Percentiles rank a stretch among this genome's conserved stretches.
Evolutionary conservation across 2,113 vertebrate species (phyloP).

Genomic region (Nettapus auritus): DNA sequence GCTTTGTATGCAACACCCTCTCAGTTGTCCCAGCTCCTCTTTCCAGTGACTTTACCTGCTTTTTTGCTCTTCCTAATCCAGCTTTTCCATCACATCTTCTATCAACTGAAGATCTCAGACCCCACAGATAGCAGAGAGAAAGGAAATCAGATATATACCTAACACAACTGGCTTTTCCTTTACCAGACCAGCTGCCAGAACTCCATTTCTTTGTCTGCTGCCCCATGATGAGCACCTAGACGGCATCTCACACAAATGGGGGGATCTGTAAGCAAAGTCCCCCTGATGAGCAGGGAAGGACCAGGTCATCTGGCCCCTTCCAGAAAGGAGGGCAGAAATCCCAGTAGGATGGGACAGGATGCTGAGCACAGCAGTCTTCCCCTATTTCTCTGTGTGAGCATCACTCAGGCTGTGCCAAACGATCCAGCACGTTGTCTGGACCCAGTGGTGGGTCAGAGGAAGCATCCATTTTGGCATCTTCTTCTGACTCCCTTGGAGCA

Average conservation of each 20-base stretch:
- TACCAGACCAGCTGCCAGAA: neutral
- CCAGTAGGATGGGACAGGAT: neutral
- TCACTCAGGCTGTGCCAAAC: neutral
- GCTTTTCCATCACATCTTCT: neutral
- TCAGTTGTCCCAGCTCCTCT: accelerated
- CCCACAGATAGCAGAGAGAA: neutral
- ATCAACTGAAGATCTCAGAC: neutral
- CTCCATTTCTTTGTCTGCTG: neutral
- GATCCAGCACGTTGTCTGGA: neutral
- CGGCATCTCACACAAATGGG: neutral
- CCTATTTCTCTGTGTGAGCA: neutral
- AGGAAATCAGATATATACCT: neutral
- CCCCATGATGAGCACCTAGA: neutral
- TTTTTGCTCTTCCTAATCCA: neutral
- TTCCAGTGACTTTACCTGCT: neutral
- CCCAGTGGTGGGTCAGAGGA: no score
- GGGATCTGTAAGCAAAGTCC: neutral
- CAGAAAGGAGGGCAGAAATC: neutral
- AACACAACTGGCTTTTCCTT: neutral
- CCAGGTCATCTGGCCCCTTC: accelerated
- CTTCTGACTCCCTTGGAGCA: neutral
- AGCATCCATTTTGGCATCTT: neutral
- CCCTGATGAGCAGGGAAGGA: neutral
- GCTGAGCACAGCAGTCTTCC: neutral
- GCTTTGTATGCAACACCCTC: neutral